phyloP scores from a whole-genome alignment of 2,888 invertebrate species.

The Microchrysa polita region DNA sequence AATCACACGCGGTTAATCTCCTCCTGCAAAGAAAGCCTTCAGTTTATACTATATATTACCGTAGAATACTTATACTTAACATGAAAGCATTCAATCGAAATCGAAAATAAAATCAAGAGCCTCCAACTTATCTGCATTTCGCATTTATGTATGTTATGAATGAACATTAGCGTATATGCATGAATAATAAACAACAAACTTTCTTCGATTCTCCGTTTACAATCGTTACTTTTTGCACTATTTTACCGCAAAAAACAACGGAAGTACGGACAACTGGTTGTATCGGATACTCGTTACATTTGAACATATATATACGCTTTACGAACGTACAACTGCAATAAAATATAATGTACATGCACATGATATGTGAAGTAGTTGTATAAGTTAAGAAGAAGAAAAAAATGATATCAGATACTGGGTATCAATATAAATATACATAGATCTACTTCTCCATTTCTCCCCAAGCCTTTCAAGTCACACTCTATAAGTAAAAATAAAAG shows the following conservation, averaged over 20 bases:
- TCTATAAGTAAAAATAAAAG: constrained; percentile 35
- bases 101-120: not conserved
- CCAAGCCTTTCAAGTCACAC: not conserved
- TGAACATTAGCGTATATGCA: not conserved
- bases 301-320: too few relatives aligned
- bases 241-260: constrained; percentile 38
- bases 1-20: too few relatives aligned
- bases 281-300: constrained; percentile 10
- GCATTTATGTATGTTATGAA: not conserved
- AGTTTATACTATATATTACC: too few relatives aligned
- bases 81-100: not conserved
- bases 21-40: too few relatives aligned
- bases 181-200: constrained; percentile 26
- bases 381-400: too few relatives aligned
- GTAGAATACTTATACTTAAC: not conserved
- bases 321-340: too few relatives aligned
- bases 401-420: constrained; percentile 11
- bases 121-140: not conserved
- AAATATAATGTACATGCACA: constrained; percentile 16
- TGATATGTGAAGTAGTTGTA: not conserved
- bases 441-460: constrained; percentile 1
- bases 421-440: constrained; percentile 15
- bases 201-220: constrained; percentile 41
- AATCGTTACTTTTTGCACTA: constrained; percentile 17
- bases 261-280: constrained; percentile 43